Evolutionary conservation across 1,140 invertebrate species (phyloP).

Genomic region (Euglossa dilemma): DNA sequence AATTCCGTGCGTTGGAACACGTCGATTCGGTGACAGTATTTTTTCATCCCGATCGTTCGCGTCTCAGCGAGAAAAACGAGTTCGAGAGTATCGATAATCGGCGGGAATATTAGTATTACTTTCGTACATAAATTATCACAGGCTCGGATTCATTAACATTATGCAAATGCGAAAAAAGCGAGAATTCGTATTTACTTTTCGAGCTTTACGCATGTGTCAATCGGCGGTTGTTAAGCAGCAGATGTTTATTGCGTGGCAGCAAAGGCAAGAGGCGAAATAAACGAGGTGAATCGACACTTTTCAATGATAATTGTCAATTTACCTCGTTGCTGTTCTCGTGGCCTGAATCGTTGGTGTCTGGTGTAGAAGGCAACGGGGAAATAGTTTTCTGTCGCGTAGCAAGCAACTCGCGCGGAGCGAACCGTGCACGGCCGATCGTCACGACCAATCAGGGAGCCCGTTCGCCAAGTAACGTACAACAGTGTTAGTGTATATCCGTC

Average conservation of each 20-base stretch:
- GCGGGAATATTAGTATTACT: neutral
- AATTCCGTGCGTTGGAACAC: no score
- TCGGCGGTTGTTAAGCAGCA: neutral
- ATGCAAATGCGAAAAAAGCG: constrained; percentile 6
- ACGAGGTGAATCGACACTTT: constrained; percentile 73
- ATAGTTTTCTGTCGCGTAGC: constrained; percentile 17
- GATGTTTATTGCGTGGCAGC: neutral
- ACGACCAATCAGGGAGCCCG: constrained; percentile 46
- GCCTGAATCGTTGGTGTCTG: constrained; percentile 35
- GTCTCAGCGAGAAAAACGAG: neutral
- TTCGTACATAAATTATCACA: neutral
- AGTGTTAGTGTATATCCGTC: constrained; percentile 25
- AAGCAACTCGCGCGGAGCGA: constrained; percentile 67
- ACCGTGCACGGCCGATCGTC: constrained; percentile 61
- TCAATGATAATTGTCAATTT: constrained; percentile 79
- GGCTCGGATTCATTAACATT: constrained; percentile 17
- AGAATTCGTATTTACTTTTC: neutral
- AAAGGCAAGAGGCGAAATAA: constrained; percentile 37
- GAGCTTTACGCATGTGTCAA: neutral
- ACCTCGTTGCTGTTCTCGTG: constrained; percentile 69
- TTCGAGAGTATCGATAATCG: neutral
- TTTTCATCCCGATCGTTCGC: neutral
- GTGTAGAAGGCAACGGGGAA: constrained; percentile 55
- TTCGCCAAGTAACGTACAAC: constrained; percentile 41
- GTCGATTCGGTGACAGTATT: neutral